Evolutionary conservation across 2,113 vertebrate genomes (phyloP), one percentile per base, ranked within the genome.

Genomic region (Pao palembangensis): DNA sequence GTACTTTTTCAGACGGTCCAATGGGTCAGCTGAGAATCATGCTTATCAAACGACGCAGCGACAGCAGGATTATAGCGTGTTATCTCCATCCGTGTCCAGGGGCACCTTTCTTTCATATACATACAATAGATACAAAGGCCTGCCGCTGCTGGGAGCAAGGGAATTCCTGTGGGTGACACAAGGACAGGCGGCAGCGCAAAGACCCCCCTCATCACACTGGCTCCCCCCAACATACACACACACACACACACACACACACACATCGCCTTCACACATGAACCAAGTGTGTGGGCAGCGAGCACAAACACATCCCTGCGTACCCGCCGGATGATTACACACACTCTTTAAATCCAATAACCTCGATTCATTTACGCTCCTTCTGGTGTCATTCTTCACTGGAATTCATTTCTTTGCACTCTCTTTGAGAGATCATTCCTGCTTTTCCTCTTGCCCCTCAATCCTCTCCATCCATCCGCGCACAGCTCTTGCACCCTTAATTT

Each of bases 331-430:
- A 83, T 88, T 82, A 65, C 74, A 78, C 74, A 78, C 80, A 83
- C 75, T 80, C 85, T 71, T 76, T 75, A 85, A 86, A 86, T 88
- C 85, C 85, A 87, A 87, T 85, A 81, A 88, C 78, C 80, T 75
- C 58, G 49, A 86, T 85, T 87, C 82, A 79, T 81, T 38, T 71
- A 76, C 71, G 81, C 81, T n/a, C 76, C 80, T 79, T 58, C 73
- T 23, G 38, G 57, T 61, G 78, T 69, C 79, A 67, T 71, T 69
- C 69, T 60, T 44, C 60, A 64, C 67, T 72, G 53, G 51, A 21
- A 55, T 72, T 76, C 80, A 76, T 78, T 85, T 79, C 81, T 75
- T 75, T 64, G 31, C 69, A 66, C 64, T 61, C 69, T 80, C 71
- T 73, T 69, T 65, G 63, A 73, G 62, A 72, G 69, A 76, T 63